Evolutionary conservation across 2,113 vertebrate species (phyloP), one percentile per base, ranked within the genome.

Genomic region (Alligator sinensis): DNA sequence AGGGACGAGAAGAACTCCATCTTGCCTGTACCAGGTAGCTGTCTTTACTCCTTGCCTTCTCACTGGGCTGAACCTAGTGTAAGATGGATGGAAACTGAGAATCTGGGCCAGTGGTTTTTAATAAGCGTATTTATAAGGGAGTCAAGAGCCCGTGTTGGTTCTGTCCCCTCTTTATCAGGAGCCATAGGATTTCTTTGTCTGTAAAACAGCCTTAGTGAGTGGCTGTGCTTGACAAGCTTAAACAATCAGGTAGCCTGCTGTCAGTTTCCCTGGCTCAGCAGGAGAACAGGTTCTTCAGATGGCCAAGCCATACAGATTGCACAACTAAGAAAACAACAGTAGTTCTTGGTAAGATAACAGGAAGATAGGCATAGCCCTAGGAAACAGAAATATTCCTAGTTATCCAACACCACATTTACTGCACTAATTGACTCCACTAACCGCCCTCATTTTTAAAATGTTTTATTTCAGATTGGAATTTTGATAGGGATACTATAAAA

Each of bases 401-500:
- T 3, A 18, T 70, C 34, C 30, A 70, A 70, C 68, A 34, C 19
- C 34, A 21, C 34, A 38, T 70, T 34, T 70, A n/a, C 4, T 84
- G 7, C 47, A n/a, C 28, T 0, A 1, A 79, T 80, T 85, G 77
- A 54, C 22, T 70, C 59, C 58, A 19, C 30, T 91, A 17, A 47
- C 34, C 85, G 18, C 59, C 89, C 19, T 91, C 30, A 61, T 91
- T 95, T 81, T 68, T 61, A 74, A 74, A 4, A 11, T 28, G 59
- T 47, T 68, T 89, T 60, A 18, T 78, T 91, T 81, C 7, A 18
- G 30, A 11, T 55, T 87, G 30, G 77, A 87, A n/a, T 77, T 14
- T 84, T 25, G 9, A 1, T 85, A 18, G 84, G 91, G 91, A 30
- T 91, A 22, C 55, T 93, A 82, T 34, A 59, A 86, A 92, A 92